Evolutionary conservation across 2,113 vertebrate species (phyloP), one percentile per base, ranked within the genome.

Genomic region (Zapus hudsonius): DNA sequence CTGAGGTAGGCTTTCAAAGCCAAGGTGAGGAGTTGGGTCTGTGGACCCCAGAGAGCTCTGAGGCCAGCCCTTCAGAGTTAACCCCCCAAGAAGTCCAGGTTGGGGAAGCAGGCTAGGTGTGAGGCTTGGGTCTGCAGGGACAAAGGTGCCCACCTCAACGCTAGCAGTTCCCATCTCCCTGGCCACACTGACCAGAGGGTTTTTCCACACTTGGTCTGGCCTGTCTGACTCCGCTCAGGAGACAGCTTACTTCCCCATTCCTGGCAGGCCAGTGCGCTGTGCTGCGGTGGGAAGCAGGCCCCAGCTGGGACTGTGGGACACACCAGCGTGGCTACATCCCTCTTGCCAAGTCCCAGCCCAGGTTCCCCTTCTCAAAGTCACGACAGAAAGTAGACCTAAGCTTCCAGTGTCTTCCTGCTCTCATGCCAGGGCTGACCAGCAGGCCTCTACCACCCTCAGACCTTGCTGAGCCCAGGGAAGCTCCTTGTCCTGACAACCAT

Each of bases 301-400:
- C 12, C 11, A 4, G 17, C 86, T 40, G 5, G 2, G 85, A 40
- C 80, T 93, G 87, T 88, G 94, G 96, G 93, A 79, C 70, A 83
- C 73, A 3, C 94, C 96, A 93, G 23, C 0, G 52, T 7, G 70
- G 90, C 93, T 87, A 23, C 73, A 9, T 4, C 59, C 78, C 29
- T 19, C 69, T 64, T 79, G 84, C 84, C 91, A 88, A 90, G 47
- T 90, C 91, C 82, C 89, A 93, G 63, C 36, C 70, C 84, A 0
- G 40, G 57, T 97, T 97, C 97, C 94, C 73, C 61, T 97, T 96
- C 91, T 87, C 0, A 0, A 70, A 92, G 94, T 96, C 96, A 96
- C 76, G 59, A 70, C 84, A 96, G 92, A 87, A 69, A 80, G 78
- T 31, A 92, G 69, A 63, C 27, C 82, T 42, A 2, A 16, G 78